Conservation (phyloP, 2,797 vertebrate genomes). For the Sorex maritimensis region DNA sequence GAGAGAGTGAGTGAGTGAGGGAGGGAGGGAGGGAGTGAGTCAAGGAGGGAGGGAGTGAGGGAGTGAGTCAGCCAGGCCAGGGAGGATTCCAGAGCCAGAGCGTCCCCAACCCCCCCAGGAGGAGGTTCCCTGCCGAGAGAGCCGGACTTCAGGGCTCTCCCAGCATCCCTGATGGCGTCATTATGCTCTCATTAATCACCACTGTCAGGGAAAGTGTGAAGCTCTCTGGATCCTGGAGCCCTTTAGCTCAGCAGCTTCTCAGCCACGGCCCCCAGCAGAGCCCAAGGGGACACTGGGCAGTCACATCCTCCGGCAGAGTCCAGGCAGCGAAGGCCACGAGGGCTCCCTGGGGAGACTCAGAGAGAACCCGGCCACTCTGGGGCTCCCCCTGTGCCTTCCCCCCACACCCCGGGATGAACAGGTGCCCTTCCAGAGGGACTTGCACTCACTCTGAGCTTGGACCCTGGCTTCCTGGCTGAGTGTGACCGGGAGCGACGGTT, state of each 20-base stretch:
- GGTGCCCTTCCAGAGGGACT: neutral
- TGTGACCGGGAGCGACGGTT: neutral
- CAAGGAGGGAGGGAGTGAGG: too few species aligned
- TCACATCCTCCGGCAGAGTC: neutral
- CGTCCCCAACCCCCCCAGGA: neutral
- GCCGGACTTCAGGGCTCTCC: slow-evolving; percentile 73
- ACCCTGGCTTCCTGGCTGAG: neutral
- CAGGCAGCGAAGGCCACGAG: neutral
- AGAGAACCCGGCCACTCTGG: neutral
- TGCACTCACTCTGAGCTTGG: neutral
- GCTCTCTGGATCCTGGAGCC: neutral
- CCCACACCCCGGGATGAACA: neutral
- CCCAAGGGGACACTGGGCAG: neutral
- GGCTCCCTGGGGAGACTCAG: neutral
- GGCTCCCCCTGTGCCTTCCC: neutral
- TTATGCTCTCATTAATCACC: slow-evolving; percentile 74
- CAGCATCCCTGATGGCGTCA: slow-evolving; percentile 72
- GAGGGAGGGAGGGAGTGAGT: too few species aligned
- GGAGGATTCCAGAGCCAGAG: slow-evolving; percentile 2
- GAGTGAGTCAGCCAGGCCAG: neutral
- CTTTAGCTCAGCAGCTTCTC: neutral
- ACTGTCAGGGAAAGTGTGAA: neutral
- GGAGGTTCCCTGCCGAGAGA: neutral
- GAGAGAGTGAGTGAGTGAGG: too few species aligned
- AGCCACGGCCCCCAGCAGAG: neutral